Conservation (phyloP, 2,797 vertebrate genomes). For the Anas bernieri region DNA sequence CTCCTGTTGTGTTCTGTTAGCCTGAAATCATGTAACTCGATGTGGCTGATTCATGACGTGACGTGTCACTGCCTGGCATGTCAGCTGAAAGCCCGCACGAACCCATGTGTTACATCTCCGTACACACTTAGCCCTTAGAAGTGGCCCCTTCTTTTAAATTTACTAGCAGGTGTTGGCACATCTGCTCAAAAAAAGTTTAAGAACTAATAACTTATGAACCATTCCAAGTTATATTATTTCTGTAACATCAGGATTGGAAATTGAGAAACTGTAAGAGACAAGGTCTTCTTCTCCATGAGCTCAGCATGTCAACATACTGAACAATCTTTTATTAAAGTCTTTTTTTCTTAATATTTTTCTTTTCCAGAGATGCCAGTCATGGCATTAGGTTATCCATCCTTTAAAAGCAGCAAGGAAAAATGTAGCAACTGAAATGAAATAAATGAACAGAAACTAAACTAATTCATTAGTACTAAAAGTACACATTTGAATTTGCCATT, state of each 20-base stretch:
- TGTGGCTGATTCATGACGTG: constrained; percentile 58
- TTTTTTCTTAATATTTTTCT: neutral
- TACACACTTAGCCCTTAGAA: neutral
- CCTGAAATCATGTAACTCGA: constrained; percentile 7
- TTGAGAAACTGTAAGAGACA: neutral
- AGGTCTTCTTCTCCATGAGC: neutral
- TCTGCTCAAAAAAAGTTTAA: neutral
- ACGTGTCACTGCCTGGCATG: constrained; percentile 36
- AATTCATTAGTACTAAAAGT: neutral
- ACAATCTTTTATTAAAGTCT: neutral
- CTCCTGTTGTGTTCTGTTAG: constrained; percentile 40
- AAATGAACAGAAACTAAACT: neutral
- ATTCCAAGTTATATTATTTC: neutral
- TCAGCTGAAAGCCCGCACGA: constrained; percentile 10
- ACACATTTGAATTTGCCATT: neutral
- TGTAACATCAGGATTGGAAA: neutral
- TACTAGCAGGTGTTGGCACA: neutral
- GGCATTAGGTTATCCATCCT: neutral
- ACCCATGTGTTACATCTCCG: neutral
- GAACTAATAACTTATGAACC: neutral
- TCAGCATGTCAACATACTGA: neutral
- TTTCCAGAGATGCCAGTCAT: neutral
- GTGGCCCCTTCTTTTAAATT: neutral
- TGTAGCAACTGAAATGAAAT: neutral
- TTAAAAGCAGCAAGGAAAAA: neutral